A percentile compares a stretch with the other conserved stretches of the same genome.
phyloP scores from a whole-genome alignment of 2,888 invertebrate species.

The Cryptocheilus praepositus region DNA sequence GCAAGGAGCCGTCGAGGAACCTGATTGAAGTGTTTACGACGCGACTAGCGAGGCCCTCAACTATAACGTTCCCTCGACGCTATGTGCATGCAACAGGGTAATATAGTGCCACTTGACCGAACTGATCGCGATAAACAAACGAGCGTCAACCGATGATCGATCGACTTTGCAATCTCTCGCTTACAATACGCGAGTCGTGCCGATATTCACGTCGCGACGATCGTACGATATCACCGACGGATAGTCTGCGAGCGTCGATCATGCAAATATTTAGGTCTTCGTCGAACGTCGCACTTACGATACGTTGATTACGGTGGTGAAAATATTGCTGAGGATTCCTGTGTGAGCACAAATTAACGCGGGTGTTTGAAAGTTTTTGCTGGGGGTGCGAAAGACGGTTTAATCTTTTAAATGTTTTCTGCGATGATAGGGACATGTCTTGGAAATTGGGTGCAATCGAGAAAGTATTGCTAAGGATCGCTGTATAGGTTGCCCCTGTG shows the following conservation, averaged over 20 bases:
- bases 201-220: slow-evolving; percentile 20
- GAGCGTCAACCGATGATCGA: slow-evolving; percentile 20
- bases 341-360: no score
- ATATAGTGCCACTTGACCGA: slow-evolving; percentile 27
- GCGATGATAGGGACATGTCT: no score
- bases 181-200: slow-evolving; percentile 15
- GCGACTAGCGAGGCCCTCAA: slow-evolving; percentile 34
- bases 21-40: slow-evolving; percentile 40
- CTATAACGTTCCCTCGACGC: slow-evolving; percentile 42
- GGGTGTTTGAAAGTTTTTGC: no score
- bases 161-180: slow-evolving; percentile 14
- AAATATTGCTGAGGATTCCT: no score
- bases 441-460: no score
- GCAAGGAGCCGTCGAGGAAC: background rate
- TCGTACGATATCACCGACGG: slow-evolving; percentile 12
- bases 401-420: no score
- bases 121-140: slow-evolving; percentile 27
- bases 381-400: no score
- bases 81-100: slow-evolving; percentile 14
- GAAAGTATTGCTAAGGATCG: no score
- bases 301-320: no score
- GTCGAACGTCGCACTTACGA: no score
- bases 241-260: slow-evolving; percentile 14
- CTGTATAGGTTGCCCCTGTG: no score
- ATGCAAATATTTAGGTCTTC: slow-evolving; percentile 46